A percentile compares a stretch with the other conserved stretches of the same genome.
These are phyloP conservation scores for Festucalex cinctus DNA, from an alignment of 2,113 vertebrate genomes.

Conservation along the genomic window DNA sequence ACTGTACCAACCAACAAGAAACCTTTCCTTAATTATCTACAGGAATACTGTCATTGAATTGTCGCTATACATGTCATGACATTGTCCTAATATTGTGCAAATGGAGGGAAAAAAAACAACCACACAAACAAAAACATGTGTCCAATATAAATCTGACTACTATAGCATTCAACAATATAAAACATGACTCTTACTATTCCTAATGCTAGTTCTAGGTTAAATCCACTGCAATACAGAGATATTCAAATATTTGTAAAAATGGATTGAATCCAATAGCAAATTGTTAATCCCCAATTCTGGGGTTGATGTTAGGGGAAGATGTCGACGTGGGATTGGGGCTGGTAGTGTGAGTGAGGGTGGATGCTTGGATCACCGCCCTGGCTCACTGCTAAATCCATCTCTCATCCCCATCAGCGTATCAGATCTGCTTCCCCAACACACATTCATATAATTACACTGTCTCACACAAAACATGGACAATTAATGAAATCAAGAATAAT, in stretches of 20 bases:
- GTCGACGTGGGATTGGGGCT: conserved; percentile 47
- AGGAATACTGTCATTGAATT: too few relatives aligned
- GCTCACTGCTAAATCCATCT: conserved; percentile 53
- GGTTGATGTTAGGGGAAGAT: conserved; percentile 34
- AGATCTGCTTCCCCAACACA: background rate
- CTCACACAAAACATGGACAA: conserved; percentile 14
- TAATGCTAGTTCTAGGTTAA: background rate
- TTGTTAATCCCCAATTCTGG: conserved; percentile 46
- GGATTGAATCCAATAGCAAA: conserved; percentile 36
- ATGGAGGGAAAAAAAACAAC: too few relatives aligned
- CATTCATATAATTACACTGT: background rate
- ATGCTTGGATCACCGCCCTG: conserved; percentile 52
- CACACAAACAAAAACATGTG: too few relatives aligned
- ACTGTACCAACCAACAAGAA: too few relatives aligned
- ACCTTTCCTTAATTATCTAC: too few relatives aligned
- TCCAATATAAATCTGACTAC: too few relatives aligned
- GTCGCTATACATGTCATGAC: too few relatives aligned
- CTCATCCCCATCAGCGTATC: conserved; percentile 49
- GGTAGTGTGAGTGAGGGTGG: conserved; percentile 30
- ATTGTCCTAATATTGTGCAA: too few relatives aligned
- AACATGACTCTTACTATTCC: background rate
- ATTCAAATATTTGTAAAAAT: conserved; percentile 34
- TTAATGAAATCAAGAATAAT: conserved; percentile 18
- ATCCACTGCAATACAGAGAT: background rate
- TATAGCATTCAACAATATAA: background rate